Evolutionary conservation across 23 tunicate species (phyloP).

Genomic region (Ascidia mentula): DNA sequence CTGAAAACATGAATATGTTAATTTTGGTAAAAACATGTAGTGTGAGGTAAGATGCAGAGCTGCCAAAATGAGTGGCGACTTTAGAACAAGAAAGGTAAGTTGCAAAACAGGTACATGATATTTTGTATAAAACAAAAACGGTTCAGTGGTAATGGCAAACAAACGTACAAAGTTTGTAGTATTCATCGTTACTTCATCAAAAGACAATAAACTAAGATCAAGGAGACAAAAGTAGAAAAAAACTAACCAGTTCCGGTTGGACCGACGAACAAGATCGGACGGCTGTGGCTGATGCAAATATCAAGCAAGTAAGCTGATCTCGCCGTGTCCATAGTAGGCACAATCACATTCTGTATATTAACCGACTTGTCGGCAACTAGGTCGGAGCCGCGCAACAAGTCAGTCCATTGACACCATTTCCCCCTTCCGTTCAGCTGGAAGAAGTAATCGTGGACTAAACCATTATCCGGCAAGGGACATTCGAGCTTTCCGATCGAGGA

Average conservation of each 20-base stretch:
- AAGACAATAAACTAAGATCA: not conserved
- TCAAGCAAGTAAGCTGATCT: conserved; percentile 86
- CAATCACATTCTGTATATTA: conserved; percentile 80
- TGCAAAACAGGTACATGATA: too few species aligned
- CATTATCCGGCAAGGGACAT: conserved; percentile 65
- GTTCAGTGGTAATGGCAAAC: too few species aligned
- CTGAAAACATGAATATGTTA: conserved; percentile 24
- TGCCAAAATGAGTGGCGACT: too few species aligned
- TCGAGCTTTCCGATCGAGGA: conserved; percentile 75
- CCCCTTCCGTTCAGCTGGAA: conserved; percentile 83
- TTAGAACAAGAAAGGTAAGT: not conserved
- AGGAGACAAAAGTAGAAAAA: not conserved
- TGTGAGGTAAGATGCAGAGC: not conserved
- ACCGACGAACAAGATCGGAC: conserved; percentile 92
- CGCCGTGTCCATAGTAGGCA: conserved; percentile 99
- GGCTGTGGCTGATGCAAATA: conserved; percentile 72
- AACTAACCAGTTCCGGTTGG: conserved; percentile 97
- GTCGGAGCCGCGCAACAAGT: conserved; percentile 67
- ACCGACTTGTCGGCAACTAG: conserved; percentile 57
- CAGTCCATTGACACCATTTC: conserved; percentile 87
- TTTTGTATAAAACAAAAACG: too few species aligned
- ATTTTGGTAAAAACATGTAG: not conserved
- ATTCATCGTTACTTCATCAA: too few species aligned
- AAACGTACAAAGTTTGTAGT: too few species aligned
- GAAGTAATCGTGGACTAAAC: conserved; percentile 69